phyloP scores from a whole-genome alignment of 1,140 invertebrate genomes.

The Neodiprion fabricii region DNA sequence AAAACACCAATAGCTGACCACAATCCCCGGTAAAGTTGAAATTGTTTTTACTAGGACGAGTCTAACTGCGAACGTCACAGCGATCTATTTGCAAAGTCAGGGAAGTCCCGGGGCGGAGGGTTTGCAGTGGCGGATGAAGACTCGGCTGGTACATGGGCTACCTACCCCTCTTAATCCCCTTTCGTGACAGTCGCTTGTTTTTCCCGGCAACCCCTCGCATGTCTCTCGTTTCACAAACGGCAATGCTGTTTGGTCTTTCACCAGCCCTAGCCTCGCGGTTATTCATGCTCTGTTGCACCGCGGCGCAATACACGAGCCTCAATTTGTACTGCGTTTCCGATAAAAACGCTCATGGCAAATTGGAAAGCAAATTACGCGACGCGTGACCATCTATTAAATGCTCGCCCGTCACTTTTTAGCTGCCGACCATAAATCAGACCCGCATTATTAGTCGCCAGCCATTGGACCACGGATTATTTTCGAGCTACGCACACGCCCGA shows the following conservation, averaged over 20 bases:
- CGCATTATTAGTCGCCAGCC: no score
- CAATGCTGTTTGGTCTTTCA: constrained; percentile 28
- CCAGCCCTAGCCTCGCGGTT: constrained; percentile 10
- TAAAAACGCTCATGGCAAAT: not conserved
- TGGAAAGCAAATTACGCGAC: not conserved
- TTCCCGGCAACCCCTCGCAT: constrained; percentile 23
- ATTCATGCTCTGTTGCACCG: not conserved
- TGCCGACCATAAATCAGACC: not conserved
- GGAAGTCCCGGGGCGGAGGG: not conserved
- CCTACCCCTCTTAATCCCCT: constrained; percentile 26
- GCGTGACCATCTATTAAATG: not conserved
- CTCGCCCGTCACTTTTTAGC: not conserved
- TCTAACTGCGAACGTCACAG: not conserved
- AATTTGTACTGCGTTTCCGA: not conserved
- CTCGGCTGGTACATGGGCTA: not conserved
- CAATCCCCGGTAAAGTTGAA: not conserved
- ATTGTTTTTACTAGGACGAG: not conserved
- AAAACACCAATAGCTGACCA: not conserved
- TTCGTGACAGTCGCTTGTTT: constrained; percentile 29
- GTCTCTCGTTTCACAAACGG: constrained; percentile 14
- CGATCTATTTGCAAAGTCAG: not conserved
- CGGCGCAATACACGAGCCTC: not conserved
- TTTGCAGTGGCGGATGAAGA: not conserved
- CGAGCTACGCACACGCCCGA: no score
- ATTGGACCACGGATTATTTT: no score